Evolutionary conservation across 1,140 invertebrate genomes (phyloP), one percentile per base, ranked within the genome.

Genomic region (Caenorhabditis briggsae): DNA sequence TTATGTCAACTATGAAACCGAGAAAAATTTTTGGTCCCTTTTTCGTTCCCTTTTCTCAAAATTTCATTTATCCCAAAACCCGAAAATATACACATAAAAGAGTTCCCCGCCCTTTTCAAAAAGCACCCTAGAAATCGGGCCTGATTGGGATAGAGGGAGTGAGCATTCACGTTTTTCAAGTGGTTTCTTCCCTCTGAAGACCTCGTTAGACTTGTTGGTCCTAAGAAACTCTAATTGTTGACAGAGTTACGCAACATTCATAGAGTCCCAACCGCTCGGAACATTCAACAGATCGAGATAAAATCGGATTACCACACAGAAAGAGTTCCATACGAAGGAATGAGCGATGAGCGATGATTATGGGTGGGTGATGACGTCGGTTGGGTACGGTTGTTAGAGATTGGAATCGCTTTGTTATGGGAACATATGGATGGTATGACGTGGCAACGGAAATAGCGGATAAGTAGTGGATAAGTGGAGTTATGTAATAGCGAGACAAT

Each of bases 271-370:
- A 33, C 33, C 33, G 3, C 33, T 3, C 70, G 70, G 70, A 78
- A 78, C 70, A 78, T 78, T 78, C 70, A 78, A 78, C 70, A 78
- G n/a, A 78, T 78, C 70, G 50, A 78, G 70, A 78, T 78, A 78
- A 78, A 78, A 78, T 33, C 70, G 70, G 70, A 78, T 78, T 78
- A 78, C 70, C 46, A n/a, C 11, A 70, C 5, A 46, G 14, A n/a
- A n/a, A n/a, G n/a, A 41, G 23, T 33, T 11, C 23, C 0, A 41
- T 8, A n/a, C n/a, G n/a, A n/a, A n/a, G 25, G 61, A 64, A 14
- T 5, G 64, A 70, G 43, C 16, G 14, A 41, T 14, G 43, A 41
- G 41, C 11, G 59, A 61, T 11, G 41, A 41, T 14, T 5, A 12
- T 9, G 33, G n/a, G 70, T 43, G 70, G n/a, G 70, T 53, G 33